phyloP scores from a whole-genome alignment of 2,797 vertebrate genomes.

The Melanotaenia maccullochi region DNA sequence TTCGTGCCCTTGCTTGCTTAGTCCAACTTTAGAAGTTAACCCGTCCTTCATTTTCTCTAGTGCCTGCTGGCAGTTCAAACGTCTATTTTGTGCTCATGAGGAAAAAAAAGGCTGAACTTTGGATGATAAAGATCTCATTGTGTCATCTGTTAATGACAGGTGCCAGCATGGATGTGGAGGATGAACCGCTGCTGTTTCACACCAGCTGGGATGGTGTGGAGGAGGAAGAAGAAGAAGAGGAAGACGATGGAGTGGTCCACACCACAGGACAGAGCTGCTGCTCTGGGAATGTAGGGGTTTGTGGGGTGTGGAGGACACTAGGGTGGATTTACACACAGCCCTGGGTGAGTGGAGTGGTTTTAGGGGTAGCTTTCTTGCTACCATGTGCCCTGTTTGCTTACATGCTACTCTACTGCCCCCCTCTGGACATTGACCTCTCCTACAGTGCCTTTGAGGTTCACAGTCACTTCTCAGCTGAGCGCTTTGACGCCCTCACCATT shows the following conservation, averaged over 20 bases:
- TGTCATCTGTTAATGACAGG: constrained; percentile 69
- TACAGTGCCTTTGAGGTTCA: constrained; percentile 98
- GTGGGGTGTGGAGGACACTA: constrained; percentile 88
- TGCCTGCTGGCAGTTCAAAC: constrained; percentile 42
- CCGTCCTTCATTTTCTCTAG: constrained; percentile 48
- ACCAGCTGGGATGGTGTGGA: constrained; percentile 83
- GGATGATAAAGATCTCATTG: constrained; percentile 46
- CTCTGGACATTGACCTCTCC: constrained; percentile 97
- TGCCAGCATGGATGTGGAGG: constrained; percentile 88
- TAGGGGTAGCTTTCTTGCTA: constrained; percentile 88
- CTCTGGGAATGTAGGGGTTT: constrained; percentile 51
- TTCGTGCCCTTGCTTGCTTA: constrained; percentile 50
- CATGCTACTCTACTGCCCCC: constrained; percentile 95
- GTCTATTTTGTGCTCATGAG: constrained; percentile 31
- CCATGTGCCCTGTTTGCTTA: constrained; percentile 88
- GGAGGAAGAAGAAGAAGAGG: constrained; percentile 80
- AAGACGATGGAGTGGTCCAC: constrained; percentile 52
- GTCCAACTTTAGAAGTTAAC: constrained; percentile 53
- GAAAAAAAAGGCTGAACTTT: constrained; percentile 17
- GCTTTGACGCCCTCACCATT: constrained; percentile 92
- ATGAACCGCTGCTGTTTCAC: constrained; percentile 92
- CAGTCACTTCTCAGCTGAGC: constrained; percentile 95
- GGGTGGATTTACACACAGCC: constrained; percentile 93
- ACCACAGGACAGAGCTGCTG: constrained; percentile 68
- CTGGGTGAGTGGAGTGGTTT: constrained; percentile 85